Base-by-base conservation (phyloP, 2,888 invertebrate species). In the Amphipoea oculea region DNA sequence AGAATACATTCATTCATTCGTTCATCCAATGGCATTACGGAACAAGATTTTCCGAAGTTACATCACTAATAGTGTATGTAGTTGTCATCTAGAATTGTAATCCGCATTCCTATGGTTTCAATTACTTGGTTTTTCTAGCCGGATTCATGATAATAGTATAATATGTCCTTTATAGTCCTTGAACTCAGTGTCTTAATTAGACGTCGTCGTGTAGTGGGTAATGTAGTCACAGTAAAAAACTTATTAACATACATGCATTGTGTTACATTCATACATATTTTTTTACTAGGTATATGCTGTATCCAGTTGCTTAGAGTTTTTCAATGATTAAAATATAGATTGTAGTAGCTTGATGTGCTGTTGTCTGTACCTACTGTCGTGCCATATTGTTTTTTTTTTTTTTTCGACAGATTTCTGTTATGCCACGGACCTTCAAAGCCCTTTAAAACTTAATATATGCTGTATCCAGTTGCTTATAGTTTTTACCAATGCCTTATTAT, bases 31-130 rank as follows among this genome's bases (percentile, higher is more conserved):
- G 73, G 73, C 62, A 84, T 73, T 73, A 73, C 11, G 11, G 73
- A 63, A 70, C 54, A 66, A 73, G 72, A 83, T 86, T 79, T 79
- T 75, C 63, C 51, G 42, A 20, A 74, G 76, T 83, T 62, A 76
- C 65, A 65, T 75, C 73, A 86, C 54, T 72, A n/a, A n/a, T n/a
- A 4, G 29, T 29, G 4, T 42, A 63, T 69, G 63, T 71, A 71
- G 36, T 70, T 81, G 79, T 72, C 63, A 82, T 62, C 45, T 65
- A 14, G 29, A 17, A 51, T 68, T 69, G 20, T 57, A 79, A 87
- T 85, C 84, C 87, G 87, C 85, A 85, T 86, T 86, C 76, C n/a
- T 57, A 69, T n/a, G 51, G 23, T 73, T 62, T 63, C 51, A 67
- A 74, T 71, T 48, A 62, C 62, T 70, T 29, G 51, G 36, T 86